Evolutionary conservation across 2,797 vertebrate genomes (phyloP).

Genomic region (Acanthopagrus latus): DNA sequence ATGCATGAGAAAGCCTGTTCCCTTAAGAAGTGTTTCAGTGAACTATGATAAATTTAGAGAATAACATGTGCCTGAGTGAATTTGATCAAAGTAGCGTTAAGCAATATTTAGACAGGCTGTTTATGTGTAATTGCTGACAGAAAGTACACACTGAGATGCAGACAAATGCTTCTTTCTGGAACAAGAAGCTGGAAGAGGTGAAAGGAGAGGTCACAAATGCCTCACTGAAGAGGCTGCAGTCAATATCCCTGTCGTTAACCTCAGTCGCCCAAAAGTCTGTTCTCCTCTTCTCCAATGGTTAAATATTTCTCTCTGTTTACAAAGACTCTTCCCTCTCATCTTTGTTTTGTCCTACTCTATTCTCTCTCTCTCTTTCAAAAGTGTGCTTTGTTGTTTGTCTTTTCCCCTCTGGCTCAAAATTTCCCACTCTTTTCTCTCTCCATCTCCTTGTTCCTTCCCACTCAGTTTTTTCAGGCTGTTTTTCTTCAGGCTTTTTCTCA

Average conservation of each 20-base stretch:
- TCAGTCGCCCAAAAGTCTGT: constrained; percentile 6
- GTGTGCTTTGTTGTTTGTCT: constrained; percentile 40
- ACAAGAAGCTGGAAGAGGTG: constrained; percentile 2
- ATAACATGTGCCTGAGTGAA: background rate
- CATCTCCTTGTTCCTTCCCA: constrained; percentile 32
- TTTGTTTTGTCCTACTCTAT: constrained; percentile 22
- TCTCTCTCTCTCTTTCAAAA: constrained; percentile 12
- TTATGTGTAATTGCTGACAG: background rate
- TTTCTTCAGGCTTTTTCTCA: constrained; percentile 24
- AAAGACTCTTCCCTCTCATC: constrained; percentile 8
- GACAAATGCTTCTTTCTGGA: background rate
- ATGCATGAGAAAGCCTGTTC: background rate
- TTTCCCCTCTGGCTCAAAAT: constrained; percentile 36
- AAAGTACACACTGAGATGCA: background rate
- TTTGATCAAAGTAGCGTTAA: constrained; percentile 1
- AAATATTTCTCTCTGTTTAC: background rate
- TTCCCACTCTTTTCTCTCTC: constrained; percentile 28
- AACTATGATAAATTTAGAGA: background rate
- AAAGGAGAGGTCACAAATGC: constrained; percentile 27
- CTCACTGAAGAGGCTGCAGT: constrained; percentile 10
- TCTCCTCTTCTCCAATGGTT: background rate
- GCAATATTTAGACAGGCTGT: background rate
- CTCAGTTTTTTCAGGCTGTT: constrained; percentile 33
- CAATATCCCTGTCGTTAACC: constrained; percentile 16
- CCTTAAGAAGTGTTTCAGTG: background rate